Evolutionary conservation across 2,113 vertebrate genomes (phyloP), one percentile per base, ranked within the genome.

Genomic region (Panurus biarmicus): DNA sequence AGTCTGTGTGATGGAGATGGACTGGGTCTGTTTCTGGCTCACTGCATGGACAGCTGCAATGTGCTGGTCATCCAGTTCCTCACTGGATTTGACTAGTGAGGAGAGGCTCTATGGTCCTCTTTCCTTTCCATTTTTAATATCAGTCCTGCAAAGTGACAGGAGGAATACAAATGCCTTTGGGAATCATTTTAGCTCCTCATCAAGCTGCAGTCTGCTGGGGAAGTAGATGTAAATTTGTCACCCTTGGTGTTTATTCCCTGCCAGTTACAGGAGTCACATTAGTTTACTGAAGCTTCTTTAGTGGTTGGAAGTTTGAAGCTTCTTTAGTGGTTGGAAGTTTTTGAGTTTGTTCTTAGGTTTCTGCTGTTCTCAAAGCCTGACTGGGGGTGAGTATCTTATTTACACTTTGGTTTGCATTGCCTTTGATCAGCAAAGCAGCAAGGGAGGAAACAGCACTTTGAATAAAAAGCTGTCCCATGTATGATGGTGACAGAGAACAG

Each of bases 401-500:
- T 84, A 58, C 23, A 7, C 66, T 66, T 92, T 2, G 2, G 33
- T 94, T 51, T 3, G 1, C 45, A 3, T 56, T 73, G 77, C 81
- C 76, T 95, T 89, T 87, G 93, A 80, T 94, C 75, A 80, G 82
- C 64, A 83, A 79, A 93, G 67, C 64, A 89, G 44, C 58, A 56
- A 56, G 67, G 61, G 75, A 91, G 60, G 65, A 87, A 85, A 51
- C 6, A 71, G 51, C 56, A 25, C 78, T 93, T 89, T 24, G 67
- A 82, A 62, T 70, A 77, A 89, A 83, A 72, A 94, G 60, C 72
- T 83, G 64, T 94, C 72, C 91, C 33, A 1, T 71, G 69, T 66
- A 45, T 82, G 51, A 45, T 4, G 10, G 71, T 7, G 3, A 24
- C 31, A 85, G 80, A 80, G 71, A 79, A 77, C 1, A 0, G 80